phyloP scores from a whole-genome alignment of 2,888 invertebrate genomes.

The Linyphia triangularis region DNA sequence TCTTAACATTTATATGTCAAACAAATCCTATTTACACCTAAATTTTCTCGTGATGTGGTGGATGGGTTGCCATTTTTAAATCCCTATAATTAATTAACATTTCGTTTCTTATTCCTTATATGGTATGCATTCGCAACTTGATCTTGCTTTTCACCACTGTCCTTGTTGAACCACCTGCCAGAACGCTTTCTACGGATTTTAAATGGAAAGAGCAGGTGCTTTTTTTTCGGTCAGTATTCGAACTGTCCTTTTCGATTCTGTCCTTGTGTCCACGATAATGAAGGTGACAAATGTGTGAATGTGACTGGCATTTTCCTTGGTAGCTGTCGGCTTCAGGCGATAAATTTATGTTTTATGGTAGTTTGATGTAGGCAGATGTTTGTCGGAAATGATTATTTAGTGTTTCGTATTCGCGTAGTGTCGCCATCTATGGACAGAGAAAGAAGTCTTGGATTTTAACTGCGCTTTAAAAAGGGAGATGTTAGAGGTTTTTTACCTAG shows the following conservation, averaged over 20 bases:
- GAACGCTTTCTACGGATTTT: not conserved
- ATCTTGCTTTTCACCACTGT: no score
- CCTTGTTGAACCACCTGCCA: not conserved
- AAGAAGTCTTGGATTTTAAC: not conserved
- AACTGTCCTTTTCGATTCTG: slow-evolving; percentile 27
- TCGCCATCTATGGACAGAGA: slow-evolving; percentile 11
- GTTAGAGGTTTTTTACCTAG: no score
- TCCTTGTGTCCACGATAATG: not conserved
- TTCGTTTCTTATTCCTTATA: no score
- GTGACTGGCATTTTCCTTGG: not conserved
- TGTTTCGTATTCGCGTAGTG: not conserved
- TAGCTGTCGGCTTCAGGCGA: not conserved
- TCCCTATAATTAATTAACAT: no score
- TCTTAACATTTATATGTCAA: no score
- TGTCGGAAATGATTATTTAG: not conserved
- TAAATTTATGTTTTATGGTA: not conserved
- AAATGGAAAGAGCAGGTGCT: slow-evolving; percentile 18
- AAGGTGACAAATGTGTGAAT: slow-evolving; percentile 4
- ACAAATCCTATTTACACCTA: no score
- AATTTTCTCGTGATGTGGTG: no score
- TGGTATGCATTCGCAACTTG: no score
- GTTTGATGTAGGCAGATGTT: slow-evolving; percentile 22
- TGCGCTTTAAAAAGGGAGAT: no score
- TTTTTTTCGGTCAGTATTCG: not conserved
- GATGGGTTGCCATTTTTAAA: no score